Evolutionary conservation across 1,140 invertebrate genomes (phyloP).

Genomic region (Tachypleus tridentatus): DNA sequence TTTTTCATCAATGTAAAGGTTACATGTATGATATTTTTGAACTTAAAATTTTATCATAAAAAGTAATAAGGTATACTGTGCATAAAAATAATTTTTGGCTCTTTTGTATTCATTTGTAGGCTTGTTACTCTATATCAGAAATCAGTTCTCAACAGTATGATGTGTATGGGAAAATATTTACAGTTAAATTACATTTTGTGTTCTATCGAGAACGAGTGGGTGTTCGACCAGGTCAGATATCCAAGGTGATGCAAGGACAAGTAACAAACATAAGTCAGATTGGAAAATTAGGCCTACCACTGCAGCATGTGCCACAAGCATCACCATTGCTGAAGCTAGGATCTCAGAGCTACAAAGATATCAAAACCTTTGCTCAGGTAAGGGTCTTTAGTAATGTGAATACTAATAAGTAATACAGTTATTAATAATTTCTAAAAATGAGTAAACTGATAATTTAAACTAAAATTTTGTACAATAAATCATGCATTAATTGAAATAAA

Average conservation of each 20-base stretch:
- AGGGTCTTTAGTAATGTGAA: conserved; percentile 20
- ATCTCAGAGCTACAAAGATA: conserved; percentile 71
- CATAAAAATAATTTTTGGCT: no score
- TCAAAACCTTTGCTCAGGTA: conserved; percentile 76
- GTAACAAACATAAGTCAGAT: conserved; percentile 78
- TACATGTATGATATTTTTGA: no score
- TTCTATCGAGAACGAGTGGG: conserved; percentile 97
- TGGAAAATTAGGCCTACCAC: conserved; percentile 86
- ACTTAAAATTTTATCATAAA: no score
- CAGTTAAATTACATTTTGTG: conserved; percentile 93
- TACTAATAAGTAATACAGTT: no score
- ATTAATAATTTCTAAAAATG: no score
- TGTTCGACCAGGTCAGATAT: conserved; percentile 88
- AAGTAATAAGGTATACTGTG: no score
- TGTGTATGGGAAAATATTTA: conserved; percentile 98
- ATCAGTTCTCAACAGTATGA: conserved; percentile 91
- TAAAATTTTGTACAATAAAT: no score
- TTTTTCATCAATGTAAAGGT: no score
- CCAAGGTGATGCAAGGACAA: conserved; percentile 64
- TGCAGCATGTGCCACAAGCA: conserved; percentile 93
- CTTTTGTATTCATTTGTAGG: conserved; percentile 13
- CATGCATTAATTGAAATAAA: no score
- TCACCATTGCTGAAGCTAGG: conserved; percentile 95
- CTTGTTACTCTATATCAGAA: conserved; percentile 34
- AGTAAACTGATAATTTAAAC: no score